Evolutionary conservation across 30 jellyfish, hydroid and myxozoan species (phyloP), one percentile per base, ranked within the genome.

Genomic region (Aurelia coerulea): DNA sequence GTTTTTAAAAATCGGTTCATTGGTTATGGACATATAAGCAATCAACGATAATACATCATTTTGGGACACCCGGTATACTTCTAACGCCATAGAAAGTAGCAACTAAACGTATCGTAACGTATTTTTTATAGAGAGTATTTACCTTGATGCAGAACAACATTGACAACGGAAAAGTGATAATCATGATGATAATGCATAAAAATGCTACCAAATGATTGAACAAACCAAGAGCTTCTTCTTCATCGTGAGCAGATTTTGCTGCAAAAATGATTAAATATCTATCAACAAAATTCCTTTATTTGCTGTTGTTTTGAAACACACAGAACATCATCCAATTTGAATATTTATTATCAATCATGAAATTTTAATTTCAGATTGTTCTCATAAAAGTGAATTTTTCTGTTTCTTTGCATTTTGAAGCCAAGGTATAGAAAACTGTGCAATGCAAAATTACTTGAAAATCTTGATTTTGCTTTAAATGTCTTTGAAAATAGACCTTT

Each of bases 111-210:
- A 37, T 37, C 5, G 49, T 37, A 37, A 0, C 29, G 29, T 23
- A 23, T 23, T 23, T 23, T 23, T 23, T 23, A 23, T 23, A 23
- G 29, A 23, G 29, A 3, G 51, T 39, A 46, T 9, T 60, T 78
- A 91, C 97, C 93, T 83, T 83, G 2, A 91, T 78, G 87, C 90
- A 85, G 50, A 91, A 91, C 32, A 91, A 86, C 87, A 91, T 56
- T 54, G 97, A 91, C 63, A 91, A 31, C 1, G 97, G 97, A 34
- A 91, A 91, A 54, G 97, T 91, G 12, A 73, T 41, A 7, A 76
- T 62, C 68, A 91, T 82, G 62, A 91, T 33, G 53, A 91, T 2
- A 29, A 90, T 54, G 68, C 93, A 81, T 52, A 82, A 18, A 52
- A 76, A 69, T 17, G 97, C 78, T 79, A 90, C 78, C 46, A 90